Percentiles rank a stretch among this genome's conserved stretches.
phyloP scores from a whole-genome alignment of 2,113 vertebrate species.

The Otis tarda region DNA sequence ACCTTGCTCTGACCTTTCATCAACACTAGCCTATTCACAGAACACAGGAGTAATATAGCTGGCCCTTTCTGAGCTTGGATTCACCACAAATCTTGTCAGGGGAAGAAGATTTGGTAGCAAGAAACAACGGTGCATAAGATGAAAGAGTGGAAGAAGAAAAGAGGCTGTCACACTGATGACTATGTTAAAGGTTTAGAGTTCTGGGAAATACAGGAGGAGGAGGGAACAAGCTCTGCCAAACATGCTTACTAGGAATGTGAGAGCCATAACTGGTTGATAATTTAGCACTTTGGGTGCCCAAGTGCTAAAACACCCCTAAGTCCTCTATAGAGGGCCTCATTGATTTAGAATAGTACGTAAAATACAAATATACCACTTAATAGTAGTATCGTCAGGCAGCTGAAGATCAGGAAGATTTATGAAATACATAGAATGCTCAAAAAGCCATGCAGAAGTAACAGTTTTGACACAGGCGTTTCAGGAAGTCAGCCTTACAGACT shows the following conservation, averaged over 20 bases:
- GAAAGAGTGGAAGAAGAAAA: background rate
- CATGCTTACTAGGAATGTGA: background rate
- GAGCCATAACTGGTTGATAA: background rate
- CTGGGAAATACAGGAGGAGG: background rate
- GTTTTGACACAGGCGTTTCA: background rate
- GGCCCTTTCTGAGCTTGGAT: background rate
- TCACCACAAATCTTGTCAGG: background rate
- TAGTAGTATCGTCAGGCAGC: background rate
- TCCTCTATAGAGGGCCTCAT: background rate
- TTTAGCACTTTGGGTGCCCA: background rate
- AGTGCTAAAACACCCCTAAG: background rate
- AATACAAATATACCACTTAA: background rate
- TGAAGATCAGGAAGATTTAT: background rate
- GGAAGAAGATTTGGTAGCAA: background rate
- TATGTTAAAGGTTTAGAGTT: background rate
- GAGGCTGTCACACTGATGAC: background rate
- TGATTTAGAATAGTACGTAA: background rate
- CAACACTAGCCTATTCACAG: background rate
- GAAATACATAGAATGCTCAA: background rate
- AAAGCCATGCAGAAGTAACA: background rate
- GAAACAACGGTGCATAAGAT: background rate
- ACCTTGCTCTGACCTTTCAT: background rate
- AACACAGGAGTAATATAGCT: background rate
- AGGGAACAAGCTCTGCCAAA: background rate
- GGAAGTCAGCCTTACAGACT: background rate